Base-by-base conservation (phyloP, 2,113 vertebrate genomes). In the Ranitomeya variabilis region DNA sequence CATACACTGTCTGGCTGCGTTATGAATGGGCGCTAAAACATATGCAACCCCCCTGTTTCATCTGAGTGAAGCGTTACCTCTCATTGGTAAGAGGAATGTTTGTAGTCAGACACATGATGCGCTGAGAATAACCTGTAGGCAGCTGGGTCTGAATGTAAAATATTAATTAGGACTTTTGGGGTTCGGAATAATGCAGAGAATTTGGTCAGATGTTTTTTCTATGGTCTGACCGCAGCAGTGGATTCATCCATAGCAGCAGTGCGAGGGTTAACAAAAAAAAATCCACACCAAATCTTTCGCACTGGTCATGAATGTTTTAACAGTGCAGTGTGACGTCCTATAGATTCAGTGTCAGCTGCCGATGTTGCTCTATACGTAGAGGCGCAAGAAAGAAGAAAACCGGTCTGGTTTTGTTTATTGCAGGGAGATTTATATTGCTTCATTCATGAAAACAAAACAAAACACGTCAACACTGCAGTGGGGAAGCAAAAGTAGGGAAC, bases 221-320 rank as follows among this genome's bases (percentile, higher is more conserved):
- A 14, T n/a, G 45, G 10, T 13, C 23, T 18, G 21, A 12, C 62
- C 54, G 52, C 67, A 59, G 66, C 23, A 84, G 21, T 57, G 14
- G 12, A 13, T 18, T 31, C 23, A 67, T 19, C 11, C 60, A 15
- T n/a, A 10, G 16, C 69, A 77, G 69, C 71, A 74, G 31, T 80
- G 86, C n/a, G 80, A 71, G 86, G 23, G 86, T 87, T 81, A 51
- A 81, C 73, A 26, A 78, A 83, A 76, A 45, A 45, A 45, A 45
- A 45, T 45, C 60, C 26, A 69, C 77, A 69, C 54, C 52, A 55
- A 81, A 71, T 87, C 78, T 71, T 69, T 87, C 57, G 16, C 86
- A 87, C 64, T 71, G 78, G 64, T 59, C 78, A 87, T 87, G 77
- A 87, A 87, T 87, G 86, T 87, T 87, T 87, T 80, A 87, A 57